Conservation (phyloP, 92 coral and sea anemone species). For the Porites evermanni region DNA sequence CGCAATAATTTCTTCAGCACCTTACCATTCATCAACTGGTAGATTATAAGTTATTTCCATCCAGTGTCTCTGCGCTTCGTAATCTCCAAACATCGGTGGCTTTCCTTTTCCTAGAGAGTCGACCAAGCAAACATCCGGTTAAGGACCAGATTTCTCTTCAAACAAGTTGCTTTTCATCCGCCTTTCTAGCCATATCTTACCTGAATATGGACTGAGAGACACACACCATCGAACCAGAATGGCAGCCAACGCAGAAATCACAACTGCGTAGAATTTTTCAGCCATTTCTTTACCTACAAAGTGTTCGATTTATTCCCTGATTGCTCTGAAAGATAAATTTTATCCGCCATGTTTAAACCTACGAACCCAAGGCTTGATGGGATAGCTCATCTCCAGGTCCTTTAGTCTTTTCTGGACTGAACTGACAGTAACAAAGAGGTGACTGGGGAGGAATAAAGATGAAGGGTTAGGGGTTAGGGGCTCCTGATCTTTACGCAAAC, state of each 20-base stretch:
- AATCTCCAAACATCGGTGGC: constrained; percentile 97
- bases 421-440: no score
- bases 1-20: not conserved
- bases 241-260: constrained; percentile 72
- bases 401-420: not conserved
- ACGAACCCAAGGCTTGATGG: constrained; percentile 5
- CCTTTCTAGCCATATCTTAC: constrained; percentile 37
- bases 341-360: constrained; percentile 40
- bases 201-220: constrained; percentile 92
- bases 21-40: constrained; percentile 90
- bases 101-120: constrained; percentile 80
- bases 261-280: constrained; percentile 79
- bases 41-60: constrained; percentile 94
- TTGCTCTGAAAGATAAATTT: not conserved
- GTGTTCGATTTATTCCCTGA: not conserved
- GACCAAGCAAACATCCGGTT: not conserved
- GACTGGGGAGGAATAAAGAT: no score
- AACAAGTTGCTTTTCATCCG: not conserved
- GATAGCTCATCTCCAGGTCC: constrained; percentile 4
- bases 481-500: no score
- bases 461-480: no score
- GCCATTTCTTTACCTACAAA: constrained; percentile 63
- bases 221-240: constrained; percentile 89
- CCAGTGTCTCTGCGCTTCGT: constrained; percentile 99
- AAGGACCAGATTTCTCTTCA: not conserved